A percentile compares a stretch with the other conserved stretches of the same genome.
Conservation (phyloP, 2,888 invertebrate genomes). For the Entomobrya proxima region DNA sequence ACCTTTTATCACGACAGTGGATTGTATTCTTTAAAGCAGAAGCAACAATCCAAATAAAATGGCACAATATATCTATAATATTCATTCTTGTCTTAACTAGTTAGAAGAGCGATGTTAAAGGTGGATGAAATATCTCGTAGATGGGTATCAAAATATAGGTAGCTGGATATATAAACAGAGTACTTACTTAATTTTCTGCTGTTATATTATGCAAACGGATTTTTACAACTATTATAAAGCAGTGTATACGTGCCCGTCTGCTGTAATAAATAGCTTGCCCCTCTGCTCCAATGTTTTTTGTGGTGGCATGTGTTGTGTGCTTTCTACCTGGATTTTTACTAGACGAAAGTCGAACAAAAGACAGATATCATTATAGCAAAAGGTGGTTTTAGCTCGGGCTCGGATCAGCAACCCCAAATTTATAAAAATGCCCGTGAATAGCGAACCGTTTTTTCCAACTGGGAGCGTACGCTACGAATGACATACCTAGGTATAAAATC, state of each 20-base stretch:
- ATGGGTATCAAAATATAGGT: background rate
- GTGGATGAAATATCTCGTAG: background rate
- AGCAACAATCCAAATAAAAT: background rate
- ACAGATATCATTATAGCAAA: background rate
- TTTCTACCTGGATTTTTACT: background rate
- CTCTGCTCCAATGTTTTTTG: background rate
- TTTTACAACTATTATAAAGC: slow-evolving; percentile 46
- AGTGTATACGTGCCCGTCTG: slow-evolving; percentile 34
- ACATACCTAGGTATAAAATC: background rate
- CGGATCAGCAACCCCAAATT: no score
- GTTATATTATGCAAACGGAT: slow-evolving; percentile 37
- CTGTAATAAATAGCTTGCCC: slow-evolving; percentile 1
- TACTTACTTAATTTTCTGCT: background rate
- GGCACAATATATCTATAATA: background rate
- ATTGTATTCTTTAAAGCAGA: background rate
- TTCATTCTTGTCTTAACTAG: background rate
- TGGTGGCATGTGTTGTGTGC: slow-evolving; percentile 56
- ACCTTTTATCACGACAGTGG: background rate
- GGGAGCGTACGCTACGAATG: background rate
- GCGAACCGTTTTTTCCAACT: background rate
- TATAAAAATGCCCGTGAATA: slow-evolving; percentile 1
- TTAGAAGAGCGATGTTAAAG: background rate
- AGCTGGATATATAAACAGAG: slow-evolving; percentile 8
- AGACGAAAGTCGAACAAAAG: background rate
- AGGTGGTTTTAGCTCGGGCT: background rate